Evolutionary conservation across 2,888 invertebrate genomes (phyloP).

Genomic region (Campaea margaritaria): DNA sequence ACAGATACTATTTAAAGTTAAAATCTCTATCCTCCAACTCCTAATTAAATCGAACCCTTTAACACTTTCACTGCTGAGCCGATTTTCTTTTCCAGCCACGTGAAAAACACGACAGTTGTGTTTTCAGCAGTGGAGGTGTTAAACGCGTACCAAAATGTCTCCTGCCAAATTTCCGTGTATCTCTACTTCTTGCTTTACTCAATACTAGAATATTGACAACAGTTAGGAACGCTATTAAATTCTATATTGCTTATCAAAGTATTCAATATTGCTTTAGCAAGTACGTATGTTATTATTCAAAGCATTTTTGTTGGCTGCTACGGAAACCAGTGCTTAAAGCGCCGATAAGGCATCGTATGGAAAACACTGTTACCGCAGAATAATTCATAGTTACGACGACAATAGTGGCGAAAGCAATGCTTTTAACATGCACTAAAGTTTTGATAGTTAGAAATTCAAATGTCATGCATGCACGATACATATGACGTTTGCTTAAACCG

Average conservation of each 20-base stretch:
- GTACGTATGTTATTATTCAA: conserved; percentile 16
- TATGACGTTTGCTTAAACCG: no score
- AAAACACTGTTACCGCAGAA: conserved; percentile 31
- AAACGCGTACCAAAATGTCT: neutral
- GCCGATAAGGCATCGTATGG: conserved; percentile 11
- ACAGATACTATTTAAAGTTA: no score
- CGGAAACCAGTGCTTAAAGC: conserved; percentile 22
- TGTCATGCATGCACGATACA: no score
- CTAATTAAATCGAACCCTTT: no score
- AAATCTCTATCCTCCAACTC: no score
- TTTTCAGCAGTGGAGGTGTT: no score
- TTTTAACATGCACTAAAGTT: no score
- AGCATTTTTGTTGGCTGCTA: conserved; percentile 25
- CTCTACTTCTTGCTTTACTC: neutral
- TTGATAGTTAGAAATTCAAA: no score
- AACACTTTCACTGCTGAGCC: no score
- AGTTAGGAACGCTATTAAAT: conserved; percentile 7
- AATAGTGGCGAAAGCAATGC: conserved; percentile 6
- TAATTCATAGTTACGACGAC: conserved; percentile 55
- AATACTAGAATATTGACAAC: neutral
- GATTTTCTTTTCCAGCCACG: no score
- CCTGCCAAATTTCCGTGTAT: neutral
- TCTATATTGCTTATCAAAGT: conserved; percentile 8
- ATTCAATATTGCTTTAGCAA: neutral
- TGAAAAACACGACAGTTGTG: no score